Percentiles rank a stretch among this genome's conserved stretches.
These are phyloP conservation scores for Ambastaia sidthimunki DNA, from an alignment of 2,797 vertebrate species.

Conservation along the genomic window DNA sequence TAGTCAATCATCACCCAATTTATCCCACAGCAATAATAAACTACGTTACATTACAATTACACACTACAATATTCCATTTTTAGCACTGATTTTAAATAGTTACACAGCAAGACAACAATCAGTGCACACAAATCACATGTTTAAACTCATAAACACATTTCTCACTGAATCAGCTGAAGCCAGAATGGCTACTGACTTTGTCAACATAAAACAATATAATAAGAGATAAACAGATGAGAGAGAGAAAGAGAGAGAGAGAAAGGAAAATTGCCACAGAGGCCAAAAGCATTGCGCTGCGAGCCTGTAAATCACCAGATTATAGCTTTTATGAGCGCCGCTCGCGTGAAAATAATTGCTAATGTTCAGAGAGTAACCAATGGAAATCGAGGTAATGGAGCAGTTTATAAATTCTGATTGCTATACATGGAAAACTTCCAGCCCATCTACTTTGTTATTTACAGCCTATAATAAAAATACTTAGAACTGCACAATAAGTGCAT, in stretches of 20 bases:
- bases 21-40: constrained; percentile 22
- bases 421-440: constrained; percentile 83
- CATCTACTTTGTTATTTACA: constrained; percentile 77
- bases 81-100: background rate
- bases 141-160: constrained; percentile 41
- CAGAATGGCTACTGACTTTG: constrained; percentile 71
- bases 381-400: constrained; percentile 84
- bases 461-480: constrained; percentile 75
- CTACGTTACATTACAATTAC: background rate
- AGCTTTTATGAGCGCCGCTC: constrained; percentile 80
- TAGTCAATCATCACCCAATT: background rate
- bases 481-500: constrained; percentile 70
- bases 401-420: constrained; percentile 84
- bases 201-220: constrained; percentile 69
- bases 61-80: background rate
- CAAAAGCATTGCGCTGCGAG: constrained; percentile 52
- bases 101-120: background rate
- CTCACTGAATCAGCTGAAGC: constrained; percentile 56
- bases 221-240: constrained; percentile 71
- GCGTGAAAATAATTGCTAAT: constrained; percentile 86
- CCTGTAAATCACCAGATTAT: constrained; percentile 83
- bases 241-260: constrained; percentile 62
- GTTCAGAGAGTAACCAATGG: constrained; percentile 82
- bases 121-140: constrained; percentile 18
- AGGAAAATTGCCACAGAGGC: constrained; percentile 19